These are phyloP conservation scores for Eurystomus gularis DNA, from an alignment of 2,113 vertebrate species.

Conservation along the genomic window DNA sequence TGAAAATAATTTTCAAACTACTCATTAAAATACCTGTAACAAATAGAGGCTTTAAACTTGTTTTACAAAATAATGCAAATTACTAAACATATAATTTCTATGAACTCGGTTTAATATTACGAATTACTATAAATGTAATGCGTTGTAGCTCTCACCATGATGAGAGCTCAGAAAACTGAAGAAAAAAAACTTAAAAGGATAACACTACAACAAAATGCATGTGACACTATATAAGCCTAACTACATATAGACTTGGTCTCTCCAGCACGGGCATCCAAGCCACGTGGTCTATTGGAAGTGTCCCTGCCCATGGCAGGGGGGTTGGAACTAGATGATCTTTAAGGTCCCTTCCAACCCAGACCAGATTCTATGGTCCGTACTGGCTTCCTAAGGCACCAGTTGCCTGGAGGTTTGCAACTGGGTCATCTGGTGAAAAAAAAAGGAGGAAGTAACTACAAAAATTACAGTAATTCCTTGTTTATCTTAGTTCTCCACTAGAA, in stretches of 20 bases:
- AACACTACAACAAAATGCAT: not conserved
- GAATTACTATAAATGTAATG: not conserved
- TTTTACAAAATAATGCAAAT: not conserved
- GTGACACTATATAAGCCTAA: not conserved
- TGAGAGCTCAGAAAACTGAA: not conserved
- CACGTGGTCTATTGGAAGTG: not conserved
- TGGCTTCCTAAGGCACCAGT: not conserved
- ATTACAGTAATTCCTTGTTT: not conserved
- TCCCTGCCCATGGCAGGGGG: not conserved
- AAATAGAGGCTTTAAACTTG: not conserved
- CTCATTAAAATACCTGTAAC: not conserved
- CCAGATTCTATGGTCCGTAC: not conserved
- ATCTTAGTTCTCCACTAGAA: not conserved
- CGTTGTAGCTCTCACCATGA: not conserved
- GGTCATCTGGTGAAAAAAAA: not conserved
- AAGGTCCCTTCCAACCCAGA: not conserved
- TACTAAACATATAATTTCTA: not conserved
- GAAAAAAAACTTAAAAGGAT: not conserved
- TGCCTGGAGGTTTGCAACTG: not conserved
- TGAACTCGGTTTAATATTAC: not conserved
- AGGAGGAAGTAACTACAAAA: not conserved
- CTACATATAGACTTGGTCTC: not conserved
- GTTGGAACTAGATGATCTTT: not conserved
- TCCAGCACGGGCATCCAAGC: not conserved
- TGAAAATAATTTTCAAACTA: constrained; percentile 18